Conservation (phyloP, 1,140 invertebrate genomes). For the Conus betulinus region DNA sequence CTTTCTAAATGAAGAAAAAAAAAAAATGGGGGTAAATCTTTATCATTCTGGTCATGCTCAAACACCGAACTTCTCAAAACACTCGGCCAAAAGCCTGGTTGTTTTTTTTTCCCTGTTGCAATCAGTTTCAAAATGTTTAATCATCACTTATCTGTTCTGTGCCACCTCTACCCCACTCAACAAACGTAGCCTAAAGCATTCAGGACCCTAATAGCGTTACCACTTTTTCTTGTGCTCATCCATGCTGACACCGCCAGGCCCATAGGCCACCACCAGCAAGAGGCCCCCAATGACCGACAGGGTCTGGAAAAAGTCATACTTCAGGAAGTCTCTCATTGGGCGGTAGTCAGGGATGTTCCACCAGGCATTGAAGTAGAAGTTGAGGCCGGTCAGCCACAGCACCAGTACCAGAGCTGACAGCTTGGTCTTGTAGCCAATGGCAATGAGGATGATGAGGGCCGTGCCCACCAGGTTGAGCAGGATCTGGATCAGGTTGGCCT, state of each 20-base stretch:
- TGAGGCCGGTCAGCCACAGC: conserved; percentile 90
- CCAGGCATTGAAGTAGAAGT: conserved; percentile 98
- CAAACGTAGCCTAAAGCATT: not conserved
- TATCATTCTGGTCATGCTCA: too few relatives aligned
- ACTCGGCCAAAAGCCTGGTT: too few relatives aligned
- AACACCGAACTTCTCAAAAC: too few relatives aligned
- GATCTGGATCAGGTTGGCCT: conserved; percentile 81
- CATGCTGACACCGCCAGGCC: conserved; percentile 97
- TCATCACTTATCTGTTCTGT: too few relatives aligned
- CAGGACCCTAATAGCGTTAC: conserved; percentile 77
- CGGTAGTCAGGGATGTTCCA: conserved; percentile 97
- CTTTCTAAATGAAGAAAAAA: not conserved
- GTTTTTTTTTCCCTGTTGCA: too few relatives aligned
- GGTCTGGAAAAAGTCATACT: conserved; percentile 99
- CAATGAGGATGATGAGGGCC: conserved; percentile 95
- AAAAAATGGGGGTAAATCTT: not conserved
- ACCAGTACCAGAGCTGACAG: conserved; percentile 96
- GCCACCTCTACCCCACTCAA: not conserved
- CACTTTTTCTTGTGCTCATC: conserved; percentile 99
- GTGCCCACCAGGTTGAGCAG: conserved; percentile 94
- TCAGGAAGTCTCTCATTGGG: conserved; percentile 98
- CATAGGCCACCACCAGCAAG: conserved; percentile 98
- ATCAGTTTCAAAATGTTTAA: conserved; percentile 6
- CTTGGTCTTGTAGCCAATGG: conserved; percentile 98
- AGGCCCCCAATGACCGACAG: conserved; percentile 98